Base-by-base conservation (phyloP, 2,888 invertebrate species). In the Hypercompe scribonia region DNA sequence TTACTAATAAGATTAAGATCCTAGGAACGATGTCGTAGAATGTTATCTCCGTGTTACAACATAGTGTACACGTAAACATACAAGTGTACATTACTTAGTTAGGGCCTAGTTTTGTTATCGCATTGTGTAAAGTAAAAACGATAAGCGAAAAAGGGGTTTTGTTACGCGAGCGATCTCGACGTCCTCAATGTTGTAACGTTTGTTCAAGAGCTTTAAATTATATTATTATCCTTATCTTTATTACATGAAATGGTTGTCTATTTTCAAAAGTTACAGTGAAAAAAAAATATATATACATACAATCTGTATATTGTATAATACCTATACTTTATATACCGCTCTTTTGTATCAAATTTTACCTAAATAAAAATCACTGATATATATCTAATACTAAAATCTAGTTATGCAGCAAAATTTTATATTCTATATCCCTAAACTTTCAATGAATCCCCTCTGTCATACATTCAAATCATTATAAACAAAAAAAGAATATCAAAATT, bases 1-100 rank as follows among this genome's bases (percentile, higher is more conserved):
- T 54, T n/a, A 46, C 65, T 33, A 76, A 71, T 61, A 68, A 78
- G 76, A 80, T 82, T 72, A 82, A 13, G 39, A 72, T 71, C 46
- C 69, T 11, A 72, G 73, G 70, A 80, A 73, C 71, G 34, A 66
- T 73, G 72, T 72, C 34, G 11, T 64, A 75, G 24, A 65, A 74
- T 50, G 70, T 78, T 77, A 75, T 74, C 81, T 71, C 54, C 18
- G 31, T 63, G 34, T 74, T 71, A 68, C 34, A 72, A 67, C 63
- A 67, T 24, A 50, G 46, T 61, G 39, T n/a, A 63, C 61, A 70
- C 69, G 15, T 61, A 31, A 61, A 61, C 58, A 58, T 31, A 8
- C 18, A 18, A 61, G 61, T 61, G 31, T 31, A 61, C 61, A 61
- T 61, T 61, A 34, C n/a, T 34, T 18, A 34, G 39, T 65, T 39